Conservation (phyloP, 2,797 vertebrate genomes). For the Artibeus lituratus region DNA sequence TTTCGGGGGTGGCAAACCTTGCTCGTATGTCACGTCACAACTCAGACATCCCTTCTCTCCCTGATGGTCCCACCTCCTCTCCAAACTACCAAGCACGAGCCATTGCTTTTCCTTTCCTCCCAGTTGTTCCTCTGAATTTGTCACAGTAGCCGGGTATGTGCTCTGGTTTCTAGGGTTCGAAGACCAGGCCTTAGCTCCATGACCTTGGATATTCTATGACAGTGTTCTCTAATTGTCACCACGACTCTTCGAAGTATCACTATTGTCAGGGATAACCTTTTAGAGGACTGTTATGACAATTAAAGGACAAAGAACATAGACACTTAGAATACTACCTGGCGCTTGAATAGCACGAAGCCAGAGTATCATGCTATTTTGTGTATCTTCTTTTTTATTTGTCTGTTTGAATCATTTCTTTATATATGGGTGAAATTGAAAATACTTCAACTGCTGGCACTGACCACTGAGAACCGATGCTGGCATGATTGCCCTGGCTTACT, state of each 20-base stretch:
- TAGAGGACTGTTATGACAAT: neutral
- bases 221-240: neutral
- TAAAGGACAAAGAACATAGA: neutral
- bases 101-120: neutral
- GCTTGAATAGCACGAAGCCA: neutral
- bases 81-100: no score
- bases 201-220: neutral
- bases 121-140: neutral
- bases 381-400: no score
- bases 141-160: neutral
- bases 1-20: neutral
- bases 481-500: neutral
- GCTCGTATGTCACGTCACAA: neutral
- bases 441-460: neutral
- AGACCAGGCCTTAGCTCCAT: neutral
- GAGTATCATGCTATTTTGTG: neutral
- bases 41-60: neutral
- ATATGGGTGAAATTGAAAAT: neutral
- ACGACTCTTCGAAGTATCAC: neutral
- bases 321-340: neutral
- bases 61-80: neutral
- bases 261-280: neutral
- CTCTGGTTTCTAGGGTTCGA: neutral
- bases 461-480: neutral
- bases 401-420: neutral